Evolutionary conservation across 1,140 invertebrate genomes (phyloP).

Genomic region (Nasonia giraulti): DNA sequence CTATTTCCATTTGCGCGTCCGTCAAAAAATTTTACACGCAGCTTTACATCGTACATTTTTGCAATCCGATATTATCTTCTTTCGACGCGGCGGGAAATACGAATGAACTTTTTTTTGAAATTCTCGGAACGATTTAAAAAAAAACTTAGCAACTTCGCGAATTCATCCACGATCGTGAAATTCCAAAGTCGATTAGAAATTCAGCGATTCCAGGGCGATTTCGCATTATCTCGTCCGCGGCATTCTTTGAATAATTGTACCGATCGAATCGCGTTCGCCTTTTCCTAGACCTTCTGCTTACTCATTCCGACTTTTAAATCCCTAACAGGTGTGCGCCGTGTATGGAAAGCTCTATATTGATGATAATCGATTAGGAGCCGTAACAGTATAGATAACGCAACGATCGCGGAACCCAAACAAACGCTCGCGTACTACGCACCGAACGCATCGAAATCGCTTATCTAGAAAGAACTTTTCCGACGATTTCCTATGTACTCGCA

Average conservation of each 20-base stretch:
- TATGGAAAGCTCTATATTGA: not conserved
- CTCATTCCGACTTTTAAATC: too few species aligned
- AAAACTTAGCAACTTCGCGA: too few species aligned
- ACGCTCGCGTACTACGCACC: not conserved
- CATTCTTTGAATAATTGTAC: not conserved
- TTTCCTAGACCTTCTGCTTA: not conserved
- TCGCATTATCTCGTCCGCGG: not conserved
- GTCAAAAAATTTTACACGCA: not conserved
- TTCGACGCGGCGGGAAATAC: not conserved
- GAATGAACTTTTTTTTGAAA: not conserved
- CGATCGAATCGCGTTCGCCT: not conserved
- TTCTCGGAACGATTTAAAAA: not conserved
- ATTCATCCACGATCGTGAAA: not conserved
- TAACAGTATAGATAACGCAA: not conserved
- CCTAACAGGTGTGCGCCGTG: not conserved
- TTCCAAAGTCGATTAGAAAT: not conserved
- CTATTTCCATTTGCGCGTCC: too few species aligned
- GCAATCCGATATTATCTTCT: not conserved
- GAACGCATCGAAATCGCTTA: not conserved
- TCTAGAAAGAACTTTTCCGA: not conserved
- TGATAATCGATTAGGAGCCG: not conserved
- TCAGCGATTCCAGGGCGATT: not conserved
- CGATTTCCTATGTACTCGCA: not conserved
- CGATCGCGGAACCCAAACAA: too few species aligned
- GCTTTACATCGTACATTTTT: not conserved